Evolutionary conservation across 2,113 vertebrate genomes (phyloP).

Genomic region (Neolamprologus modestus): DNA sequence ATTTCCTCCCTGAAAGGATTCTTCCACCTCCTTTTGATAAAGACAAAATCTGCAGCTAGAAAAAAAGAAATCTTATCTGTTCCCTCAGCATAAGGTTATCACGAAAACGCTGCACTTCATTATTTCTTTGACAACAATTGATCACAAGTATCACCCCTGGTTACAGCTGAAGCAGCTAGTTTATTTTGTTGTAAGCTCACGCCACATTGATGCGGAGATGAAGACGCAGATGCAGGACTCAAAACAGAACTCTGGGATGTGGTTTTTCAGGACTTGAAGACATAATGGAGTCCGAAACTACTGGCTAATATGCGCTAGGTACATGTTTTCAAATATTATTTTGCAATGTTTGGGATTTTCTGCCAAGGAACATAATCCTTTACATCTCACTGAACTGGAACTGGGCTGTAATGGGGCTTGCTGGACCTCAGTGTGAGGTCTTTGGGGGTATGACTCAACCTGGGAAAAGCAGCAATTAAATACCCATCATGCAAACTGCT

Average conservation of each 20-base stretch:
- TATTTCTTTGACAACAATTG: background rate
- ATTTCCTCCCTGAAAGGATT: slow-evolving; percentile 4
- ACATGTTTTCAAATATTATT: background rate
- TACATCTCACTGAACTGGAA: background rate
- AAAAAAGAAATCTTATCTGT: background rate
- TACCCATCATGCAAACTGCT: background rate
- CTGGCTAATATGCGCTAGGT: background rate
- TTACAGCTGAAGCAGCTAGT: background rate
- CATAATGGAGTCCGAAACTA: background rate
- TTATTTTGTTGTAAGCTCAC: background rate
- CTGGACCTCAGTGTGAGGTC: background rate
- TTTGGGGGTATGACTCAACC: background rate
- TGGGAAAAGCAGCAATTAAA: slow-evolving; percentile 1
- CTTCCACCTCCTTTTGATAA: slow-evolving; percentile 19
- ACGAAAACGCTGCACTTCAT: background rate
- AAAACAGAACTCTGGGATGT: background rate
- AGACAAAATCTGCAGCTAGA: background rate
- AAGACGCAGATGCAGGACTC: background rate
- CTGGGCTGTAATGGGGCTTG: background rate
- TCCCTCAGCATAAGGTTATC: background rate
- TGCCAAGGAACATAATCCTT: background rate
- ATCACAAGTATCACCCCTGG: background rate
- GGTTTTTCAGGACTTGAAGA: background rate
- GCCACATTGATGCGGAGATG: background rate
- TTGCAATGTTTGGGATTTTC: slow-evolving; percentile 1